Evolutionary conservation across 2,113 vertebrate species (phyloP).

Genomic region (Capricornis sumatraensis): DNA sequence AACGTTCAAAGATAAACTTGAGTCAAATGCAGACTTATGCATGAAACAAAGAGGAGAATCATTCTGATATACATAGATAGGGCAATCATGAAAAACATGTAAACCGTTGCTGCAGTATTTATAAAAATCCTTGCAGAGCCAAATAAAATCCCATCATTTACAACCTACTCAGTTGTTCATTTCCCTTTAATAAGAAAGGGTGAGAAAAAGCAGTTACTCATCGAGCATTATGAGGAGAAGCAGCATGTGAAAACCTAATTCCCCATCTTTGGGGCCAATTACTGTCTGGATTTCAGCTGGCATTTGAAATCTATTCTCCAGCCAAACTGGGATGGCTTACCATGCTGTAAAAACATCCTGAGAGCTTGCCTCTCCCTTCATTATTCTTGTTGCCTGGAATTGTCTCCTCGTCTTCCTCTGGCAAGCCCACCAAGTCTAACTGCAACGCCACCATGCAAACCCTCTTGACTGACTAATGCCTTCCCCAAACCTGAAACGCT

Average conservation of each 20-base stretch:
- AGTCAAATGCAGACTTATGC: slow-evolving; percentile 44
- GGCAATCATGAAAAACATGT: slow-evolving; percentile 68
- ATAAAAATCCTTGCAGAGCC: slow-evolving; percentile 59
- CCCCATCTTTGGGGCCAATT: slow-evolving; percentile 39
- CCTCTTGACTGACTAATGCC: neutral
- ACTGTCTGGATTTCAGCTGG: slow-evolving; percentile 55
- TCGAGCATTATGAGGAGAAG: slow-evolving; percentile 50
- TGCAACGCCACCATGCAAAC: neutral
- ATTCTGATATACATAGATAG: neutral
- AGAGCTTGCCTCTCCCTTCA: neutral
- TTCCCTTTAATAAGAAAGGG: slow-evolving; percentile 68
- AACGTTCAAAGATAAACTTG: slow-evolving; percentile 47
- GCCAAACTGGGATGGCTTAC: slow-evolving; percentile 50
- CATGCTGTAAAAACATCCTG: slow-evolving; percentile 13
- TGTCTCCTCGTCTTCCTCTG: neutral
- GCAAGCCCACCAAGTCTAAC: neutral
- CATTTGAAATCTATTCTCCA: slow-evolving; percentile 45
- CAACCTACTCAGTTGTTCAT: slow-evolving; percentile 64
- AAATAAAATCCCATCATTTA: slow-evolving; percentile 71
- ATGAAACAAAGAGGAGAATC: slow-evolving; percentile 42
- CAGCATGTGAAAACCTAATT: slow-evolving; percentile 38
- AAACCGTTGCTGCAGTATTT: slow-evolving; percentile 76
- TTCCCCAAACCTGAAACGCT: neutral
- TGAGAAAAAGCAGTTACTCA: slow-evolving; percentile 57
- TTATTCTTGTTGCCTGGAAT: neutral